phyloP scores from a whole-genome alignment of 2,797 vertebrate species.

The Lagorchestes hirsutus region DNA sequence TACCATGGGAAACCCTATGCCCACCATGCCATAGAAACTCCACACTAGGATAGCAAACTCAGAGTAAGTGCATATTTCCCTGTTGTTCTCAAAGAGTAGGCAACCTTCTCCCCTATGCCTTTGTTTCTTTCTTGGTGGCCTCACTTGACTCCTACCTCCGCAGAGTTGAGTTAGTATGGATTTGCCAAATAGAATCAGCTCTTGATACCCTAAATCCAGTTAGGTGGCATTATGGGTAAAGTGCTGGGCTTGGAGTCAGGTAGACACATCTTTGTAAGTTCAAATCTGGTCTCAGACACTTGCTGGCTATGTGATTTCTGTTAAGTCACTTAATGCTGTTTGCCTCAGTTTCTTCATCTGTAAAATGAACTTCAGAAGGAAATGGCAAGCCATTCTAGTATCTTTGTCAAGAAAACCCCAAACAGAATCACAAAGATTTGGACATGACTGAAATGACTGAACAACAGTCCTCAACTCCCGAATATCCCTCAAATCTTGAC shows the following conservation, averaged over 20 bases:
- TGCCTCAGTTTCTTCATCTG: not conserved
- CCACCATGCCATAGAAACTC: not conserved
- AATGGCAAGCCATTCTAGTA: not conserved
- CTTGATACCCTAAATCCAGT: not conserved
- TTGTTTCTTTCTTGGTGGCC: not conserved
- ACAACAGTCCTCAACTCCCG: not conserved
- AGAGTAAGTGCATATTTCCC: not conserved
- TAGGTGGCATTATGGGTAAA: not conserved
- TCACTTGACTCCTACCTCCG: not conserved
- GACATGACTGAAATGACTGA: not conserved
- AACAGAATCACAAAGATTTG: not conserved
- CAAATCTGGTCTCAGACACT: not conserved
- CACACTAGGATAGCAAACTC: not conserved
- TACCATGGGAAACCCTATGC: not conserved
- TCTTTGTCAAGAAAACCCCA: not conserved
- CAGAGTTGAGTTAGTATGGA: not conserved
- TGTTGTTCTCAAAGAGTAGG: not conserved
- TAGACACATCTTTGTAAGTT: not conserved
- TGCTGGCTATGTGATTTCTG: not conserved
- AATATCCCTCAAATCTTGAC: not conserved
- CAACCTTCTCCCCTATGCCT: not conserved
- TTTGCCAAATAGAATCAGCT: not conserved
- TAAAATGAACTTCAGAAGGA: not conserved
- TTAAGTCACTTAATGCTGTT: not conserved
- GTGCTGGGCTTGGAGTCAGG: not conserved